Evolutionary conservation across 2,113 vertebrate species (phyloP), one percentile per base, ranked within the genome.

Genomic region (Corvus hawaiiensis): DNA sequence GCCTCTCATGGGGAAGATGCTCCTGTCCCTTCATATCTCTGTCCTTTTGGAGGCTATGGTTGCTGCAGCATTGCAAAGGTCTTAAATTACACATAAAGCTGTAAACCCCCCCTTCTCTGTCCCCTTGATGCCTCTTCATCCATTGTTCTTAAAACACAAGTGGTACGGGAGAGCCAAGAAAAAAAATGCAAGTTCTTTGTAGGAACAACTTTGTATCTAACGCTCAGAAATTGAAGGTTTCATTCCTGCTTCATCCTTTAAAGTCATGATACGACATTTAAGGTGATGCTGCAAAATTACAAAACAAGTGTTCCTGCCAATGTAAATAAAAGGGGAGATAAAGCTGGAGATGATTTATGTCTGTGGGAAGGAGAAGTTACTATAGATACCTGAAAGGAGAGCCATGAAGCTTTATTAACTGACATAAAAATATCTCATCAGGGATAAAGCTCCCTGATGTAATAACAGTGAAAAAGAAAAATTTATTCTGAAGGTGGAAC

Each of bases 161-260:
- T 2, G 16, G 30, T 23, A 59, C 4, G 6, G 0, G 2, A 87
- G 11, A 48, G 9, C 1, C 32, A 62, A 63, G 46, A 4, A 27
- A 61, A 68, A 74, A 52, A 66, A 11, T 8, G 5, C 9, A 20
- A 41, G 28, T 17, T 56, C 33, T 75, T 51, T 5, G 23, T 4
- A 27, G 15, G 16, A 78, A 51, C 3, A 68, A 7, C 11, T 59
- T 72, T 0, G 0, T 22, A 68, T 7, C 9, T 15, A 32, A 14
- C 0, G 0, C 56, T 51, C 56, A 54, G 49, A 62, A 90, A 39
- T 8, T 0, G 16, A 69, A 55, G 11, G 24, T 9, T 89, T 51
- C 0, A 0, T 33, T 68, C 33, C 13, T 76, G 9, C 48, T 33
- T 63, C 9, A 21, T 56, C 39, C 27, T 48, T 81, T 62, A 66